Percentiles rank a stretch among this genome's conserved stretches.
These are phyloP conservation scores for Panurus biarmicus DNA, from an alignment of 2,113 vertebrate genomes.

Conservation along the genomic window DNA sequence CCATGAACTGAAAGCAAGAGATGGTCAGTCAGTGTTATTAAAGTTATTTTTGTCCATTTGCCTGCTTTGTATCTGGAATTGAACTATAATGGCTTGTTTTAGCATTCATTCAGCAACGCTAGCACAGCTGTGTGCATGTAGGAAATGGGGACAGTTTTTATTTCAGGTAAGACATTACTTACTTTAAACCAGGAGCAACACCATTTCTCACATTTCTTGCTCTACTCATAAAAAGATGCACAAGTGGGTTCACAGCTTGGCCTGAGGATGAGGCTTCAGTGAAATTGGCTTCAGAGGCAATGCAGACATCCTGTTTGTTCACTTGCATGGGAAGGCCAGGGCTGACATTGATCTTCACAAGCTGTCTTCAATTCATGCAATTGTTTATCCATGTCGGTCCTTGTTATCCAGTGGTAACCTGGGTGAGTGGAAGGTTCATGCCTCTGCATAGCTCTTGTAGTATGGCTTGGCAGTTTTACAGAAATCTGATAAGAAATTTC, in stretches of 20 bases:
- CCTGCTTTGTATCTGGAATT: neutral
- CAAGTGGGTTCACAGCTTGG: neutral
- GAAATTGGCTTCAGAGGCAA: neutral
- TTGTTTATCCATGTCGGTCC: neutral
- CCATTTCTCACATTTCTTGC: neutral
- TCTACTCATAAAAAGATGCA: neutral
- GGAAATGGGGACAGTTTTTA: neutral
- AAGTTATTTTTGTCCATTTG: neutral
- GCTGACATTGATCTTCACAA: neutral
- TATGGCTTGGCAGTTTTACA: neutral
- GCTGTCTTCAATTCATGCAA: neutral
- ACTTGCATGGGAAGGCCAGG: neutral
- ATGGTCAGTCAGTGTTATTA: neutral
- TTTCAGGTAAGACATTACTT: neutral
- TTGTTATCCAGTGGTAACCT: neutral
- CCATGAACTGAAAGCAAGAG: neutral
- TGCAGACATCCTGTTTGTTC: neutral
- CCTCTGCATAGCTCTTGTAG: neutral
- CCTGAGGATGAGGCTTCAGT: neutral
- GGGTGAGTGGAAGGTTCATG: neutral
- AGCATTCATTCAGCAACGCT: neutral
- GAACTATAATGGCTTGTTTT: neutral
- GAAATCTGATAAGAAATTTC: neutral
- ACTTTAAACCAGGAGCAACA: neutral
- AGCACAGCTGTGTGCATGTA: neutral